A percentile compares a stretch with the other conserved stretches of the same genome.
Conservation (phyloP, 2,797 vertebrate genomes). For the Anabas testudineus region DNA sequence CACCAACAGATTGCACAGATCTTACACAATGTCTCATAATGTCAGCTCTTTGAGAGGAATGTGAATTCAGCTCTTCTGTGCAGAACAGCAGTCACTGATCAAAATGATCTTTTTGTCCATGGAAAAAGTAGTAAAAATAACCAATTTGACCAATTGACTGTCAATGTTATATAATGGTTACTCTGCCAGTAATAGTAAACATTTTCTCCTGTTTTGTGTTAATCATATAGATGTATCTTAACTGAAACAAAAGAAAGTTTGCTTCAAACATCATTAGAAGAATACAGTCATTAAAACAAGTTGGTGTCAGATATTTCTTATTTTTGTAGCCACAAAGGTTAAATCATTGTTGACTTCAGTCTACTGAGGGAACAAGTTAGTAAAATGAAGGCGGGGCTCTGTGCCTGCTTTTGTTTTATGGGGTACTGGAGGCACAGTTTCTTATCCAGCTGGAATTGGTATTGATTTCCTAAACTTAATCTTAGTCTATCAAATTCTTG, state of each 20-base stretch:
- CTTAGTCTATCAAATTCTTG: no score
- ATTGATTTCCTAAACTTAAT: no score
- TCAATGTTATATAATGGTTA: not conserved
- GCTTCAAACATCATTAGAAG: not conserved
- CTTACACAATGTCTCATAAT: conserved; percentile 47
- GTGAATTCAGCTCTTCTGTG: conserved; percentile 19
- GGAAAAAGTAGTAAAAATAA: not conserved
- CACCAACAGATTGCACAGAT: conserved; percentile 58
- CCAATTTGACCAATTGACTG: not conserved
- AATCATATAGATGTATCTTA: no score
- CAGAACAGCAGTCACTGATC: conserved; percentile 17
- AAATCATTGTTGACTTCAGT: not conserved
- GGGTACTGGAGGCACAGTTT: no score
- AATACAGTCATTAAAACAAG: not conserved
- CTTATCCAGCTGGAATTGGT: no score
- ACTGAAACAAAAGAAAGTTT: no score
- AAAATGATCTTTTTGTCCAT: not conserved
- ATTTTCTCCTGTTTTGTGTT: no score
- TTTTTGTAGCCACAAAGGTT: not conserved
- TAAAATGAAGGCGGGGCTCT: no score
- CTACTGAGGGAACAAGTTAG: no score
- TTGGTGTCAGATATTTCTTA: no score
- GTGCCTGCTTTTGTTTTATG: no score
- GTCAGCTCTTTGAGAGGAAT: conserved; percentile 24
- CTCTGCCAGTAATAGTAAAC: not conserved